A percentile compares a stretch with the other conserved stretches of the same genome.
Evolutionary conservation across 2,888 invertebrate genomes (phyloP).

Genomic region (Pecten maximus): DNA sequence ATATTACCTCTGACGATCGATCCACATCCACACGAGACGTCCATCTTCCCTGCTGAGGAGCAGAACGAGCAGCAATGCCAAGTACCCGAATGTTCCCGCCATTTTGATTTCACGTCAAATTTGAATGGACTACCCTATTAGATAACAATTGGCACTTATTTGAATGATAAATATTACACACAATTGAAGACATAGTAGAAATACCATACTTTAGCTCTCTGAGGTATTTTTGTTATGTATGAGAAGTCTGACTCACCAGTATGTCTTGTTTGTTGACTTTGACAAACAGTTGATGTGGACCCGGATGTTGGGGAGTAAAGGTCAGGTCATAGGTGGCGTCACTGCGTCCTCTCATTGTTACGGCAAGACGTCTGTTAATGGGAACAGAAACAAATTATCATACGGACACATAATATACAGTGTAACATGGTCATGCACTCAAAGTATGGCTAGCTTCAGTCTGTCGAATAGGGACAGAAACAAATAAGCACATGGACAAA

Average conservation of each 20-base stretch:
- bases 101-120: slow-evolving; percentile 37
- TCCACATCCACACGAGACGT: slow-evolving; percentile 38
- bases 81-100: slow-evolving; percentile 41
- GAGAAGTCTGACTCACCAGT: background rate
- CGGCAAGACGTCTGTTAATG: background rate
- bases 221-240: no score
- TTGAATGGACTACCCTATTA: background rate
- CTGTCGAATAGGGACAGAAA: no score
- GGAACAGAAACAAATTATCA: background rate
- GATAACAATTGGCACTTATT: background rate
- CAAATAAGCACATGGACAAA: no score
- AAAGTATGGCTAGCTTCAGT: background rate
- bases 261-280: background rate
- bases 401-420: no score
- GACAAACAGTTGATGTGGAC: background rate
- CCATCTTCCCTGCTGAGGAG: background rate
- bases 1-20: slow-evolving; percentile 13
- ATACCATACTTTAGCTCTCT: no score
- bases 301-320: background rate
- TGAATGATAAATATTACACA: no score
- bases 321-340: background rate
- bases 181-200: no score
- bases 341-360: background rate
- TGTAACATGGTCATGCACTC: background rate
- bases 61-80: slow-evolving; percentile 41